Percentiles rank a stretch among this genome's conserved stretches.
phyloP scores from a whole-genome alignment of 1,140 invertebrate species.

The Megalonaias nervosa region DNA sequence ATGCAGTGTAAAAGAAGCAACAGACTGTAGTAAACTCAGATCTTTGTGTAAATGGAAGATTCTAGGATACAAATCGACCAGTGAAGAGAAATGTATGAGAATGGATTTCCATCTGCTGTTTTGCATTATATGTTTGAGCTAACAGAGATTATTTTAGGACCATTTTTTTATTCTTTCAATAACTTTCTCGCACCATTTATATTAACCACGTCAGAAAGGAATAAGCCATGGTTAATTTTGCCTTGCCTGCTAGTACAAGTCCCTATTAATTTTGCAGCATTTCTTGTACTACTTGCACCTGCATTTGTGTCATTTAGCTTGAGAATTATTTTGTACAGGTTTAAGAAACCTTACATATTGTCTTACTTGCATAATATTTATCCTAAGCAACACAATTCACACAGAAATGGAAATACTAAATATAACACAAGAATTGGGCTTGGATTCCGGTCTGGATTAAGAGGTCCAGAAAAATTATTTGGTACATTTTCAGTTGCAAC shows the following conservation, averaged over 20 bases:
- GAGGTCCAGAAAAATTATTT: conserved; percentile 8
- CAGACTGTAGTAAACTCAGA: too few species aligned
- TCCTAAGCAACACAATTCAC: neutral
- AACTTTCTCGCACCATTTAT: conserved; percentile 29
- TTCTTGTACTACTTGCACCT: conserved; percentile 37
- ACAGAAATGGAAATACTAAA: conserved; percentile 2
- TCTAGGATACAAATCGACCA: too few species aligned
- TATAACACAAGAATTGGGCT: neutral
- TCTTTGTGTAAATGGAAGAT: too few species aligned
- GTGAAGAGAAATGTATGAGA: too few species aligned
- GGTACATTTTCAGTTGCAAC: conserved; percentile 43
- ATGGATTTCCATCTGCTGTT: neutral
- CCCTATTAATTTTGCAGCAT: conserved; percentile 31
- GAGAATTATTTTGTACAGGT: conserved; percentile 41
- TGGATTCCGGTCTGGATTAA: neutral
- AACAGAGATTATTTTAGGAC: conserved; percentile 25
- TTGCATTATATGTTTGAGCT: conserved; percentile 30
- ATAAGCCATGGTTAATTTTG: conserved; percentile 9
- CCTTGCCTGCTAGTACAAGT: conserved; percentile 21
- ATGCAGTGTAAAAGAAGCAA: too few species aligned
- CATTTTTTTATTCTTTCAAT: conserved; percentile 26
- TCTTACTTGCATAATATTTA: conserved; percentile 12
- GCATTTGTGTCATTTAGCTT: conserved; percentile 40
- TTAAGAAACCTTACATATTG: conserved; percentile 43
- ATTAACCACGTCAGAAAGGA: conserved; percentile 39